phyloP scores from a whole-genome alignment of 2,888 invertebrate genomes.

The Tenthredo distinguenda region DNA sequence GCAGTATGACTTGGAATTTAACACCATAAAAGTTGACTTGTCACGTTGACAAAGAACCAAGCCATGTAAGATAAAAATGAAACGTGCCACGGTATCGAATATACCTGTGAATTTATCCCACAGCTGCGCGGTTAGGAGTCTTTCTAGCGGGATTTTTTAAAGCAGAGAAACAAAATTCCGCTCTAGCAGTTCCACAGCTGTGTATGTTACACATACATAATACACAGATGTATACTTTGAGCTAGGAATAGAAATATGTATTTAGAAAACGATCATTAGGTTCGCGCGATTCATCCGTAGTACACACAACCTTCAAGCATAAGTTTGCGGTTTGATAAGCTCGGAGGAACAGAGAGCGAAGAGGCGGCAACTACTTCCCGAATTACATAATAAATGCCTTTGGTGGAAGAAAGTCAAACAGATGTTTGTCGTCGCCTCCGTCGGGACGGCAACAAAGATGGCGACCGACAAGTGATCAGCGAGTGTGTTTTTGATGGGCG shows the following conservation, averaged over 20 bases:
- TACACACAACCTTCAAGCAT: constrained; percentile 28
- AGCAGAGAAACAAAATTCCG: constrained; percentile 4
- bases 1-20: not conserved
- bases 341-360: constrained; percentile 1
- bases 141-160: constrained; percentile 22
- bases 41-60: not conserved
- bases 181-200: not conserved
- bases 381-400: constrained; percentile 49
- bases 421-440: constrained; percentile 52
- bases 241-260: constrained; percentile 20
- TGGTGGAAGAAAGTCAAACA: constrained; percentile 49
- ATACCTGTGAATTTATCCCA: not conserved
- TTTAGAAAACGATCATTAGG: constrained; percentile 24
- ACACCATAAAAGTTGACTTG: not conserved
- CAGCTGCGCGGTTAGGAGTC: constrained; percentile 4
- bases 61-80: not conserved
- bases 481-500: constrained; percentile 67
- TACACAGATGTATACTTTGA: not conserved
- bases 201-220: not conserved
- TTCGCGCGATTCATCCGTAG: not conserved
- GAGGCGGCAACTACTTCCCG: constrained; percentile 36
- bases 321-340: constrained; percentile 29
- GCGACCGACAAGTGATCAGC: constrained; percentile 65
- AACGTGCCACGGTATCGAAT: not conserved
- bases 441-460: constrained; percentile 70